These are phyloP conservation scores for Corythornis cristatus DNA, from an alignment of 2,113 vertebrate genomes.

Conservation along the genomic window DNA sequence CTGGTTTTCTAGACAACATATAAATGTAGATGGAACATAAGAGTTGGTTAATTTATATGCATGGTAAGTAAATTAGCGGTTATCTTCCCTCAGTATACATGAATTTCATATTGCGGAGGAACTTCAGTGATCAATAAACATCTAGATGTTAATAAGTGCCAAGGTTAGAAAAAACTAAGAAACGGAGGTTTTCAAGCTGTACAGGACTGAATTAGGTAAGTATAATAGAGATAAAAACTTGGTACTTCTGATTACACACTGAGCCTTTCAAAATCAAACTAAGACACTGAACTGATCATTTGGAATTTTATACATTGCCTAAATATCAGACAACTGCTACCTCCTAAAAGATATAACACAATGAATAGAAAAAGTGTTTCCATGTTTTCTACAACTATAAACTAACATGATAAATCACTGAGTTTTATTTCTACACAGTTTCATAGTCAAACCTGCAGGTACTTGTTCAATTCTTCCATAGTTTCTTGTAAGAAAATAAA, in stretches of 20 bases:
- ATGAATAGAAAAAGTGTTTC: accelerated
- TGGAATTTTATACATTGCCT: background rate
- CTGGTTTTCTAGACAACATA: background rate
- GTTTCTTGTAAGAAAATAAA: background rate
- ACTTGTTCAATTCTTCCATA: background rate
- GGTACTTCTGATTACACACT: background rate
- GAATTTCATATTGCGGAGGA: background rate
- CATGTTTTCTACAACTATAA: background rate
- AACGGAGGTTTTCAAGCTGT: background rate
- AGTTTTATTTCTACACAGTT: background rate
- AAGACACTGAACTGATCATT: background rate
- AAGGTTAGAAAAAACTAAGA: background rate
- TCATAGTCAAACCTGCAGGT: background rate
- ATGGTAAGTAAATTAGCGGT: background rate
- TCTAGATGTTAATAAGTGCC: background rate
- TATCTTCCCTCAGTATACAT: background rate
- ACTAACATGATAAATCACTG: background rate
- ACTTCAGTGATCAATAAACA: background rate
- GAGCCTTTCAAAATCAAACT: background rate
- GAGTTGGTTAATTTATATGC: background rate
- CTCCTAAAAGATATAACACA: background rate
- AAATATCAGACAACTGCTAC: background rate
- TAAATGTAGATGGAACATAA: background rate
- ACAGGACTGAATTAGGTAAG: background rate
- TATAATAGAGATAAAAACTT: background rate